A percentile compares a stretch with the other conserved stretches of the same genome.
Evolutionary conservation across 2,113 vertebrate species (phyloP).

Genomic region (Ellobius talpinus): DNA sequence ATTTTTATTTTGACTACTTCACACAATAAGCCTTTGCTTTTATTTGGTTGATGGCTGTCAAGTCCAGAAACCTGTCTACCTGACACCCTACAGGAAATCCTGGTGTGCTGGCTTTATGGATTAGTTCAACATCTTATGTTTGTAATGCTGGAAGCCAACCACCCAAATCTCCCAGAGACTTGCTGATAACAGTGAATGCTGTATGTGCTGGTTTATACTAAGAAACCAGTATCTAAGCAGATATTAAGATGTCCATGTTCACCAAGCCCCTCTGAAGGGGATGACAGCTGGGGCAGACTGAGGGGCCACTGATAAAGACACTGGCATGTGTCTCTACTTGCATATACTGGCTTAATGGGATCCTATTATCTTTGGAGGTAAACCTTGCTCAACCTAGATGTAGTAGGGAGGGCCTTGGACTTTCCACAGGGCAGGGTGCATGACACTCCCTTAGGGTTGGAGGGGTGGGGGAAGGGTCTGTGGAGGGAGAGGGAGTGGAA

Average conservation of each 20-base stretch:
- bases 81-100: background rate
- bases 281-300: too few species aligned
- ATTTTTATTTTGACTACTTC: background rate
- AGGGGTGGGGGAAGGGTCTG: too few species aligned
- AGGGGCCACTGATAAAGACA: too few species aligned
- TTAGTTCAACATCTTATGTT: background rate
- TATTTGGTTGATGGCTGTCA: background rate
- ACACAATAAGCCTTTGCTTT: background rate
- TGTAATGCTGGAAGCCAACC: background rate
- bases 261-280: too few species aligned
- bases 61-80: background rate
- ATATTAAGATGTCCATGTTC: constrained; percentile 1
- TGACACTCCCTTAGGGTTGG: too few species aligned
- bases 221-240: background rate
- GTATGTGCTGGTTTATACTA: background rate
- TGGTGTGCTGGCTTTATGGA: background rate
- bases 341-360: too few species aligned
- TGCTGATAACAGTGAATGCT: background rate
- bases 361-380: too few species aligned
- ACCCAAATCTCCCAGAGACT: background rate
- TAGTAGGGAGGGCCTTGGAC: too few species aligned
- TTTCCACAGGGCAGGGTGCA: too few species aligned
- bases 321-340: too few species aligned
- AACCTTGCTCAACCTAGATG: too few species aligned
- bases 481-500: too few species aligned